Percentiles rank a stretch among this genome's conserved stretches.
Conservation (phyloP, 2,888 invertebrate genomes). For the Lordiphosa fenestrarum region DNA sequence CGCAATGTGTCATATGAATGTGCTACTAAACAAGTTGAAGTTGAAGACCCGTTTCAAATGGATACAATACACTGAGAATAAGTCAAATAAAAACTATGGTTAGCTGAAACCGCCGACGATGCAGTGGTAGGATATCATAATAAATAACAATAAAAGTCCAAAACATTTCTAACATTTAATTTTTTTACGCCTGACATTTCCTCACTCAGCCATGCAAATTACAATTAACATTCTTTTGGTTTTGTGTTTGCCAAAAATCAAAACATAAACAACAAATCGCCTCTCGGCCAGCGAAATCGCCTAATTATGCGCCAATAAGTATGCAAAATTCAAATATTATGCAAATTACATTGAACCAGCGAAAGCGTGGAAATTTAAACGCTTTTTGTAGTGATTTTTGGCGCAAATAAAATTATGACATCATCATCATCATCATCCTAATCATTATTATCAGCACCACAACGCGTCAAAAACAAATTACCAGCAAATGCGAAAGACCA, state of each 20-base stretch:
- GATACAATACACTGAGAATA: too few species aligned
- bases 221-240: background rate
- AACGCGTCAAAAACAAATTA: constrained; percentile 64
- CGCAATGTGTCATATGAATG: constrained; percentile 18
- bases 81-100: too few species aligned
- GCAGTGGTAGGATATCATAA: too few species aligned
- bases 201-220: constrained; percentile 2
- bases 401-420: constrained; percentile 52
- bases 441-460: constrained; percentile 2
- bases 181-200: too few species aligned
- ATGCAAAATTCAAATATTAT: constrained; percentile 62
- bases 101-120: too few species aligned
- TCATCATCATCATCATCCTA: constrained; percentile 56
- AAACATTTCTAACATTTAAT: too few species aligned
- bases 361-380: constrained; percentile 36
- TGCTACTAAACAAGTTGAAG: constrained; percentile 17
- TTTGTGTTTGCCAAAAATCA: constrained; percentile 3
- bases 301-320: constrained; percentile 63
- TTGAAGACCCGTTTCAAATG: constrained; percentile 1
- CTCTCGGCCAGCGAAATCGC: constrained; percentile 21
- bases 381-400: constrained; percentile 62
- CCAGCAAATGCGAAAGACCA: constrained; percentile 24
- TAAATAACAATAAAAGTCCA: too few species aligned
- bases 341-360: constrained; percentile 47
- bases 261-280: constrained; percentile 13